phyloP scores from a whole-genome alignment of 1,140 invertebrate species.

The Cydia strobilella region DNA sequence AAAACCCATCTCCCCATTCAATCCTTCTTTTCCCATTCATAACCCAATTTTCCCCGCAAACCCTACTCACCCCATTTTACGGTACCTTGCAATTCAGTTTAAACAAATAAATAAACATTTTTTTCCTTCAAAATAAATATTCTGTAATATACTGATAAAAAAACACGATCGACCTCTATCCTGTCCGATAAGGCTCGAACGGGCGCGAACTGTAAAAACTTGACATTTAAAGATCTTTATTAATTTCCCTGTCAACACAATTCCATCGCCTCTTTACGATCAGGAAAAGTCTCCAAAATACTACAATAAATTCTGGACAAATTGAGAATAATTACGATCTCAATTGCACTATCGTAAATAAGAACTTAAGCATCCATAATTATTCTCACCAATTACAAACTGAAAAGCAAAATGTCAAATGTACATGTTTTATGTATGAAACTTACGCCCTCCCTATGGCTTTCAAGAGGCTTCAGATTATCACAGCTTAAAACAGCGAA shows the following conservation, averaged over 20 bases:
- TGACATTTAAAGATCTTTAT: conserved; percentile 13
- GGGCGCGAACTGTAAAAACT: background rate
- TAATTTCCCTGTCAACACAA: background rate
- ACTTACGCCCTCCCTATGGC: background rate
- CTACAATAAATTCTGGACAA: conserved; percentile 3
- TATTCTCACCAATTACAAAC: background rate
- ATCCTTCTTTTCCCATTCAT: no score
- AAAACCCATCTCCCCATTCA: no score
- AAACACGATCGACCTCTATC: background rate
- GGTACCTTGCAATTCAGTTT: no score
- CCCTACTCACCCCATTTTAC: no score
- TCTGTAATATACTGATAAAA: background rate
- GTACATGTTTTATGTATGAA: background rate
- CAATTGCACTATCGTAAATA: background rate
- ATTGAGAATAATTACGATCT: background rate
- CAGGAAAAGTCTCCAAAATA: conserved; percentile 4
- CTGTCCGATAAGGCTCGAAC: background rate
- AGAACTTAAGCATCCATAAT: background rate
- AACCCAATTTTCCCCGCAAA: no score
- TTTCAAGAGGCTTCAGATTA: background rate
- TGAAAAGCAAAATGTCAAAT: background rate
- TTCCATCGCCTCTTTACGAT: conserved; percentile 6
- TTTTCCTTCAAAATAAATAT: no score
- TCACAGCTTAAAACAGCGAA: background rate
- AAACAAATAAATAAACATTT: no score